phyloP scores from a whole-genome alignment of 2,113 vertebrate genomes.

The Paramisgurnus dabryanus region DNA sequence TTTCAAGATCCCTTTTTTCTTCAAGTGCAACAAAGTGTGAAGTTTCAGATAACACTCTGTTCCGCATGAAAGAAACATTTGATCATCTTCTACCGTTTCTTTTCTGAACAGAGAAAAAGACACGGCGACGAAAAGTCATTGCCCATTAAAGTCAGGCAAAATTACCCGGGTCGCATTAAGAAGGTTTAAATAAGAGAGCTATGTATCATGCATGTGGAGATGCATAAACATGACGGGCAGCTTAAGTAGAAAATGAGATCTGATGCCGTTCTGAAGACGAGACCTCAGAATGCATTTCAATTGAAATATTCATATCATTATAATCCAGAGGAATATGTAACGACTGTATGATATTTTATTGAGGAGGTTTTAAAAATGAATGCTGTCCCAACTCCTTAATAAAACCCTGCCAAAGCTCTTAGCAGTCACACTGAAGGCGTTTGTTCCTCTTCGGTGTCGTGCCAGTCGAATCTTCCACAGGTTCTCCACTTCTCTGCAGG shows the following conservation, averaged over 20 bases:
- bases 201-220: slow-evolving; percentile 84
- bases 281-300: slow-evolving; percentile 80
- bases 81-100: slow-evolving; percentile 61
- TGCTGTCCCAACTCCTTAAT: slow-evolving; percentile 82
- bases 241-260: slow-evolving; percentile 85
- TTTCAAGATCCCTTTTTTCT: slow-evolving; percentile 8
- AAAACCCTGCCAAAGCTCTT: slow-evolving; percentile 69
- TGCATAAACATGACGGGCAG: slow-evolving; percentile 83
- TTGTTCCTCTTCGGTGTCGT: slow-evolving; percentile 59
- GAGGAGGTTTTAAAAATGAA: slow-evolving; percentile 85
- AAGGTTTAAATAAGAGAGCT: slow-evolving; percentile 68
- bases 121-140: slow-evolving; percentile 3
- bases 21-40: slow-evolving; percentile 53
- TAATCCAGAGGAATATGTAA: slow-evolving; percentile 86
- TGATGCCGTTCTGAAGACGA: slow-evolving; percentile 77
- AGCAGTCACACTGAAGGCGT: slow-evolving; percentile 64
- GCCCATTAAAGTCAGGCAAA: slow-evolving; percentile 78
- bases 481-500: slow-evolving; percentile 45
- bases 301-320: slow-evolving; percentile 88
- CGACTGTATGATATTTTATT: slow-evolving; percentile 85
- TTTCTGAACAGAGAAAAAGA: slow-evolving; percentile 58
- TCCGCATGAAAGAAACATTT: slow-evolving; percentile 74
- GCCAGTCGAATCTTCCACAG: slow-evolving; percentile 57
- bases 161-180: slow-evolving; percentile 78
- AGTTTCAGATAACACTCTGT: slow-evolving; percentile 73